Conservation (phyloP, 2,113 vertebrate genomes). For the Anolis carolinensis region DNA sequence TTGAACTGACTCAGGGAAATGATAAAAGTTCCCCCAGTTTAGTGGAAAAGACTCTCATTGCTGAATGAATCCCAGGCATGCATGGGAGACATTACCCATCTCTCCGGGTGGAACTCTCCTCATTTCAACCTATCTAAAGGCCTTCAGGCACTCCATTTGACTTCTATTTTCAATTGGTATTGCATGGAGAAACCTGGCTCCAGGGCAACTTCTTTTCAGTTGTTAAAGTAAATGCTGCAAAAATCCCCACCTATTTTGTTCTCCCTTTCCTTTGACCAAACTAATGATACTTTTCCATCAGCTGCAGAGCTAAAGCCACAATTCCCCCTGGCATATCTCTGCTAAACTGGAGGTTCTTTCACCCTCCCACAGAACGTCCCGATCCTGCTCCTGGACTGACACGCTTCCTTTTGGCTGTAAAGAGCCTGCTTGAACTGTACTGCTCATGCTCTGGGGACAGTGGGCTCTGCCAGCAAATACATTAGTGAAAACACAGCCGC, state of each 20-base stretch:
- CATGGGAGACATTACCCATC: background rate
- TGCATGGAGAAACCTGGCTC: background rate
- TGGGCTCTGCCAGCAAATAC: slow-evolving; percentile 54
- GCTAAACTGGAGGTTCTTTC: background rate
- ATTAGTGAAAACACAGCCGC: slow-evolving; percentile 61
- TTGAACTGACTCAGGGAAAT: background rate
- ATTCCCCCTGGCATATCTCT: background rate
- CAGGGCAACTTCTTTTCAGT: background rate
- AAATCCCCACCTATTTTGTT: background rate
- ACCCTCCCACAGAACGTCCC: background rate
- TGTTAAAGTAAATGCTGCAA: background rate
- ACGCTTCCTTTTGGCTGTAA: slow-evolving; percentile 52
- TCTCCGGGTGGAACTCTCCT: too few relatives aligned
- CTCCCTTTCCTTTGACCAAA: background rate
- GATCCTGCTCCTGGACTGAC: background rate
- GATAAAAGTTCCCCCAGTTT: background rate
- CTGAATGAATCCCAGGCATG: background rate
- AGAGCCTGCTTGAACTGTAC: slow-evolving; percentile 20
- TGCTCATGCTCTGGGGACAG: slow-evolving; percentile 43
- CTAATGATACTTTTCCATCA: background rate
- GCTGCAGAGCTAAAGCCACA: background rate
- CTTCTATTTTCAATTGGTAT: background rate
- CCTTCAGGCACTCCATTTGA: background rate
- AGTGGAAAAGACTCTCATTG: background rate
- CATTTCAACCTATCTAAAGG: background rate